Evolutionary conservation across 2,797 vertebrate genomes (phyloP), one percentile per base, ranked within the genome.

Genomic region (Coregonus suidteri): DNA sequence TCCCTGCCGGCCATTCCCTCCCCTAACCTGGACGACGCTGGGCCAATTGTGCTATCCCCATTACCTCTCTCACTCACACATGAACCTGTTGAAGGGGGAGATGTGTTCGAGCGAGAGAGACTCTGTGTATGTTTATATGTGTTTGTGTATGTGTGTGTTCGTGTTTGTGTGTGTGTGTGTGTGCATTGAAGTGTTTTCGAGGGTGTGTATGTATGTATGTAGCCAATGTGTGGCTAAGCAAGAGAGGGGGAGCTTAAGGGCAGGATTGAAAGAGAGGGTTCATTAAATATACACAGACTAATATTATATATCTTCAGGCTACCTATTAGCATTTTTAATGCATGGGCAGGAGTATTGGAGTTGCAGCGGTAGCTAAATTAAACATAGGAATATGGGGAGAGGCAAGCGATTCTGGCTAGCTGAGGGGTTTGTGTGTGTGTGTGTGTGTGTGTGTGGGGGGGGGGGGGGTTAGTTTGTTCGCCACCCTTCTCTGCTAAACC

Each of bases 261-360:
- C 64, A 76, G 75, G 79, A 85, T 84, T 86, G 81, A 83, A 85
- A 89, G 79, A 87, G 81, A 81, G 82, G 82, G 76, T 85, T 90
- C 82, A 87, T 89, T 84, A 85, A 84, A 87, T 84, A 82, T 83
- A 84, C 82, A 87, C 79, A 83, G 77, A 73, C 79, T 90, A 87
- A 88, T 86, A 85, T 83, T 82, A 82, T 65, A 78, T 85, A 84
- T 84, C 87, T 86, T 73, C 78, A 71, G 84, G 82, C 86, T 81
- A 82, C 72, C 78, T 85, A 86, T 88, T 90, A 86, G 78, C 83
- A 88, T 90, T 81, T 84, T 85, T 85, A 88, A 88, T 88, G 79
- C 76, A 81, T 82, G 77, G 74, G 73, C 77, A 72, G 76, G 73
- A 76, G 80, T 81, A 78, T 69, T 74, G 74, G 79, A 74, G 79